Evolutionary conservation across 1,140 invertebrate species (phyloP).

Genomic region (Brachionus plicatilis): DNA sequence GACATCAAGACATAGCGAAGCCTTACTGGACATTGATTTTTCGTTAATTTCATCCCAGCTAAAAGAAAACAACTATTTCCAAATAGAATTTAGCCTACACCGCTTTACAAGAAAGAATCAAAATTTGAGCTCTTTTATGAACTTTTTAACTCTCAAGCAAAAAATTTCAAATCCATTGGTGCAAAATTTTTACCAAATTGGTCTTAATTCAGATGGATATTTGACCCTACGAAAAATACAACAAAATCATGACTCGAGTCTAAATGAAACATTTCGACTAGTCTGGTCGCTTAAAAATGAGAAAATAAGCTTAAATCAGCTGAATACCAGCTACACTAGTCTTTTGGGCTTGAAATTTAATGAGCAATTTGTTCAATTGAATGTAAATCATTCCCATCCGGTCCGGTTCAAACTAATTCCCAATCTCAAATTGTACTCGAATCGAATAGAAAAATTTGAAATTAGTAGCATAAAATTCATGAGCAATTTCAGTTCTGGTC

Average conservation of each 20-base stretch:
- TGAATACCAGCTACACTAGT: neutral
- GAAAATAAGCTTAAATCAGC: conserved; percentile 10
- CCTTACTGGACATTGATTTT: neutral
- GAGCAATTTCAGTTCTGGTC: neutral
- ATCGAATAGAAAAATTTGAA: conserved; percentile 1
- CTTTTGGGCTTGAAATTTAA: neutral
- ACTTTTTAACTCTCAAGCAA: neutral
- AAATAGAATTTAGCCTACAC: conserved; percentile 8
- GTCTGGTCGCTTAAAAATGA: neutral
- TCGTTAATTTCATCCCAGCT: neutral
- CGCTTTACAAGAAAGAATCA: neutral
- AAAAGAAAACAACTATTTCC: neutral
- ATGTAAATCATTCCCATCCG: neutral
- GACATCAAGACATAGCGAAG: neutral
- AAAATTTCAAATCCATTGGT: neutral
- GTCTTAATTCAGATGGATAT: neutral
- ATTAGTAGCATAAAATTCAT: neutral
- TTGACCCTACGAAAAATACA: neutral
- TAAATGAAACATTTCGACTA: neutral
- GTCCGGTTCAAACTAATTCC: neutral
- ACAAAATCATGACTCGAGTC: neutral
- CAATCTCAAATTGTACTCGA: neutral
- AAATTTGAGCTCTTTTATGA: neutral
- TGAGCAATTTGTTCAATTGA: neutral
- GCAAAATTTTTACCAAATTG: neutral